These are phyloP conservation scores for Pagrus major DNA, from an alignment of 2,113 vertebrate species.

Conservation along the genomic window DNA sequence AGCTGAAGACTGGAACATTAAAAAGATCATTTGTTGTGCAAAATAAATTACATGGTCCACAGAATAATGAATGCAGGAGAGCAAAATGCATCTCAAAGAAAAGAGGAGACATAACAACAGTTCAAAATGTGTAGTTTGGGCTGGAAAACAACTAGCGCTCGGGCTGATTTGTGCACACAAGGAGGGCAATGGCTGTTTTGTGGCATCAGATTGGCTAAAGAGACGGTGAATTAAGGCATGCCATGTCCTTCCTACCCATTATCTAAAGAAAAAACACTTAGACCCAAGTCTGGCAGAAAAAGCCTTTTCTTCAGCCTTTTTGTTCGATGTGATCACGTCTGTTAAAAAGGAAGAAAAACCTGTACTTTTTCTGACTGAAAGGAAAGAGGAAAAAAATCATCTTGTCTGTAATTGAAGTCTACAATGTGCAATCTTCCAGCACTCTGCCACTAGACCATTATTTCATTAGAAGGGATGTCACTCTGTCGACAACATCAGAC, in stretches of 20 bases:
- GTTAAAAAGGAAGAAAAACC: conserved; percentile 57
- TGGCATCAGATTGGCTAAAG: conserved; percentile 54
- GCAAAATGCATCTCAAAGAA: conserved; percentile 48
- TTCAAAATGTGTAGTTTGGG: conserved; percentile 11
- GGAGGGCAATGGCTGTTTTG: conserved; percentile 57
- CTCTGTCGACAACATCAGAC: conserved; percentile 77
- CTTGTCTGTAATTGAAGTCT: conserved; percentile 82
- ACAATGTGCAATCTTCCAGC: conserved; percentile 76
- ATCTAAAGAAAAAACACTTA: conserved; percentile 70
- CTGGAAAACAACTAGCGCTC: conserved; percentile 38
- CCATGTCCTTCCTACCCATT: conserved; percentile 67
- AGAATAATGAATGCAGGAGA: conserved; percentile 40
- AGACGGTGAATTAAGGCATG: conserved; percentile 66
- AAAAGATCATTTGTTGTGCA: conserved; percentile 46
- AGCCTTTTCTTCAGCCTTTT: conserved; percentile 71
- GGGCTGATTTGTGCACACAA: conserved; percentile 49
- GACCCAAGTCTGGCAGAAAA: conserved; percentile 59
- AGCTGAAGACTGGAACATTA: conserved; percentile 20
- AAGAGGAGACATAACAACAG: conserved; percentile 41
- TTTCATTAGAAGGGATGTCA: conserved; percentile 85
- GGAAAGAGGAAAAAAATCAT: conserved; percentile 54
- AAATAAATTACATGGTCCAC: conserved; percentile 45
- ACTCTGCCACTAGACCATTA: conserved; percentile 79
- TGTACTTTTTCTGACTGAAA: conserved; percentile 63
- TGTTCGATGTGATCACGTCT: conserved; percentile 59